These are phyloP conservation scores for Cephus sareptanus DNA, from an alignment of 2,888 invertebrate species.

Conservation along the genomic window DNA sequence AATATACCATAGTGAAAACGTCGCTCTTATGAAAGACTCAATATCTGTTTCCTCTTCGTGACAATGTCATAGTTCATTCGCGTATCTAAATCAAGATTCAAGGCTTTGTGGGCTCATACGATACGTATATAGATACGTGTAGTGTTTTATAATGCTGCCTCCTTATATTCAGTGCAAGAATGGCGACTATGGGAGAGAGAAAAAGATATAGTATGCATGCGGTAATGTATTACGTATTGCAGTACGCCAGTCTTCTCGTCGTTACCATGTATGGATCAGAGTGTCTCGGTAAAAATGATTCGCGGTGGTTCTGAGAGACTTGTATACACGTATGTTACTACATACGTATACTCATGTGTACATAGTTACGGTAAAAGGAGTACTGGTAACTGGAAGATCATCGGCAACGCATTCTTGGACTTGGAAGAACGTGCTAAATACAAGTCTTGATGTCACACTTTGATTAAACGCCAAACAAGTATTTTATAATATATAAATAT, in stretches of 20 bases:
- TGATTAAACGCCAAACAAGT: not conserved
- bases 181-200: not conserved
- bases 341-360: not conserved
- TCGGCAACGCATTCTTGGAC: not conserved
- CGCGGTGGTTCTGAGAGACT: not conserved
- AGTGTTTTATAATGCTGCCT: not conserved
- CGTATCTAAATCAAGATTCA: not conserved
- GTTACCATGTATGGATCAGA: constrained; percentile 58
- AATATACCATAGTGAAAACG: too few species aligned
- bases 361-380: not conserved
- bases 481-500: not conserved
- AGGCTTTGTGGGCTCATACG: not conserved
- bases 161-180: not conserved
- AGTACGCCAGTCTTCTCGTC: constrained; percentile 41
- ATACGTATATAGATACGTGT: not conserved
- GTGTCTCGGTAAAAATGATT: constrained; percentile 37
- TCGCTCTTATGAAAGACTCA: not conserved
- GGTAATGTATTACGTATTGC: constrained; percentile 41
- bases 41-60: not conserved
- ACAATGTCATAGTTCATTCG: not conserved
- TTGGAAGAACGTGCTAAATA: not conserved
- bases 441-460: not conserved
- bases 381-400: constrained; percentile 8
- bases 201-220: not conserved
- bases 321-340: constrained; percentile 7